Percentiles rank a stretch among this genome's conserved stretches.
Evolutionary conservation across 2,888 invertebrate genomes (phyloP).

Genomic region (Heliconius erato): DNA sequence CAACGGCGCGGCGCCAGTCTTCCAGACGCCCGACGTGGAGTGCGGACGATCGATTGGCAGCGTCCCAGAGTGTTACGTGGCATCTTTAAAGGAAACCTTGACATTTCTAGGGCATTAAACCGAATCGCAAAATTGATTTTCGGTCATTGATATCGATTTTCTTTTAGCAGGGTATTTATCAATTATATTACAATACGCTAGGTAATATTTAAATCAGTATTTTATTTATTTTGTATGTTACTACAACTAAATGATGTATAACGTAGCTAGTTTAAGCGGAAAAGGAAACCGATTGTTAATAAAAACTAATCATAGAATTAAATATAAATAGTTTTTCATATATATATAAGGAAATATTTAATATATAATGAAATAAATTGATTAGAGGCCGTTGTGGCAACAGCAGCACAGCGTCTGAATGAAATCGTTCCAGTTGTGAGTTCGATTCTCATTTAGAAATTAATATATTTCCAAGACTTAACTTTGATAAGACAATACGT

Average conservation of each 20-base stretch:
- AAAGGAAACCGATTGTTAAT: not conserved
- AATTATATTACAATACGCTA: not conserved
- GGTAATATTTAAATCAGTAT: not conserved
- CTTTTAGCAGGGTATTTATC: not conserved
- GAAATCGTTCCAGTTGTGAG: not conserved
- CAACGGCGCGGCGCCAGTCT: slow-evolving; percentile 56
- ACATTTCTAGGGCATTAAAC: slow-evolving; percentile 8
- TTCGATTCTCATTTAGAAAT: not conserved
- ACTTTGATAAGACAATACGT: not conserved
- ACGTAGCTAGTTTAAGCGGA: not conserved
- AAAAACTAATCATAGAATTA: too few species aligned
- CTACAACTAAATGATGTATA: not conserved
- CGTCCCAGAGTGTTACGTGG: slow-evolving; percentile 41
- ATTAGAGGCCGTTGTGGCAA: too few species aligned
- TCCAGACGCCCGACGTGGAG: slow-evolving; percentile 51
- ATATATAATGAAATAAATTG: too few species aligned
- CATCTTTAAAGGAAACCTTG: slow-evolving; percentile 21
- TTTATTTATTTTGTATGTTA: not conserved
- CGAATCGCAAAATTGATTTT: not conserved
- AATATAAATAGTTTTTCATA: too few species aligned
- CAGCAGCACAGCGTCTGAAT: too few species aligned
- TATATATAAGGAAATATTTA: too few species aligned
- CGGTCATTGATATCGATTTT: not conserved
- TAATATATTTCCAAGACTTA: not conserved
- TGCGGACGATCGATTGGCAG: slow-evolving; percentile 47